Percentiles rank a stretch among this genome's conserved stretches.
phyloP scores from a whole-genome alignment of 1,140 invertebrate species.

The Drosophila quadrilineata region DNA sequence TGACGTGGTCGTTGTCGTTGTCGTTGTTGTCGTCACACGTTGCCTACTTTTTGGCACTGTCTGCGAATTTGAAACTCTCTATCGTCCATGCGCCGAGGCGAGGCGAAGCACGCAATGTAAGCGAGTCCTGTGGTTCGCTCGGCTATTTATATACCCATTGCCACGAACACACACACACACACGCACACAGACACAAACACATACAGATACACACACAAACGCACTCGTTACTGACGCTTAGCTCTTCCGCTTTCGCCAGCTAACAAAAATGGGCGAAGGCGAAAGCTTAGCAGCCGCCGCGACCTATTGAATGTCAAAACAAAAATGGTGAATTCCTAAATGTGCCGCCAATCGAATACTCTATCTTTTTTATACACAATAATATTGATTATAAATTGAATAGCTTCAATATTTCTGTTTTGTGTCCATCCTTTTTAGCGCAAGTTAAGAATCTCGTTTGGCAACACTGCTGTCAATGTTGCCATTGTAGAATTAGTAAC shows the following conservation, averaged over 20 bases:
- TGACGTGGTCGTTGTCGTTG: no score
- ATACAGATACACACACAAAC: neutral
- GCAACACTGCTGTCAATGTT: no score
- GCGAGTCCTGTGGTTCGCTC: conserved; percentile 50
- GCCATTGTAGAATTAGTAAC: no score
- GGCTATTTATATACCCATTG: conserved; percentile 66
- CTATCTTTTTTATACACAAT: neutral
- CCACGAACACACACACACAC: neutral
- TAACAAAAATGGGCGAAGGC: conserved; percentile 22
- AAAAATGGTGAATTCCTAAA: conserved; percentile 18
- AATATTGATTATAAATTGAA: no score
- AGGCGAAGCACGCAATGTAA: conserved; percentile 42
- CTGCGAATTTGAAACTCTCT: conserved; percentile 25
- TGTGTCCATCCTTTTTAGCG: no score
- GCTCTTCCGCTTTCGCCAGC: conserved; percentile 47
- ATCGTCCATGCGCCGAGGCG: conserved; percentile 41
- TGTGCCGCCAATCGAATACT: neutral
- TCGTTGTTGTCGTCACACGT: conserved; percentile 1
- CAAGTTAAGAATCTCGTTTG: no score
- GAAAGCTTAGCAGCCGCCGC: conserved; percentile 5
- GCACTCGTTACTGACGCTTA: conserved; percentile 3
- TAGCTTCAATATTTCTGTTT: no score
- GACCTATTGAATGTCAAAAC: conserved; percentile 62
- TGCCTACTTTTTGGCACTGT: conserved; percentile 34
- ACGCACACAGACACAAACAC: conserved; percentile 19